Evolutionary conservation across 2,888 invertebrate species (phyloP), one percentile per base, ranked within the genome.

Genomic region (Dorcus hopei): DNA sequence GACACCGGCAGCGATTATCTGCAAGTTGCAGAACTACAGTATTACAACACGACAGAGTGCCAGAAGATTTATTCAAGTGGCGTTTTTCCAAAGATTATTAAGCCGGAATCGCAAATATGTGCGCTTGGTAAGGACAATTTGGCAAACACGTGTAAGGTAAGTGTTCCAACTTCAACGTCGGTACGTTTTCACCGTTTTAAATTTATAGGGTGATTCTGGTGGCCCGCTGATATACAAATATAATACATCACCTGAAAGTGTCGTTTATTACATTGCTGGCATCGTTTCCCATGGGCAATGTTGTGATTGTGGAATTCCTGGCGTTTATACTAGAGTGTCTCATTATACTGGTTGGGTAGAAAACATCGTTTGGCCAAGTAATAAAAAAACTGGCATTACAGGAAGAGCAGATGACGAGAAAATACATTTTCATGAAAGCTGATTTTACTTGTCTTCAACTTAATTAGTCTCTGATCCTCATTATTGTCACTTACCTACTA

Each of bases 321-420:
- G 78, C 3, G 71, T 80, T 11, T 81, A 79, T 54, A 85, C 86
- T 0, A 77, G 81, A 43, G 82, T 87, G 0, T 79, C 78, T 3
- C 49, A 79, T 48, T 87, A 81, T 65, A 66, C 84, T 1, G 72
- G 81, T 6, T 87, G 87, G 87, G 82, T 87, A 26, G 85, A 86
- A 69, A 74, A 72, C 39, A 71, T 79, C 19, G 82, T 86, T 23
- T 87, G 87, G 87, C 77, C 80, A 7, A 56, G 38, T 16, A 54
- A 38, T 40, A 11, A 61, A 57, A 7, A 41, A 9, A 3, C 4
- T 41, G 41, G 9, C 40, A 40, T 40, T 3, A 19, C 19, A 6
- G 5, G 26, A 26, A 26, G 26, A 26, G 4, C 6, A 6, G 26
- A 3, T 6, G 5, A 26, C 6, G 26, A 26, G 26, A 6, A 26